Evolutionary conservation across 1,140 invertebrate genomes (phyloP).

Genomic region (Bombus confusus): DNA sequence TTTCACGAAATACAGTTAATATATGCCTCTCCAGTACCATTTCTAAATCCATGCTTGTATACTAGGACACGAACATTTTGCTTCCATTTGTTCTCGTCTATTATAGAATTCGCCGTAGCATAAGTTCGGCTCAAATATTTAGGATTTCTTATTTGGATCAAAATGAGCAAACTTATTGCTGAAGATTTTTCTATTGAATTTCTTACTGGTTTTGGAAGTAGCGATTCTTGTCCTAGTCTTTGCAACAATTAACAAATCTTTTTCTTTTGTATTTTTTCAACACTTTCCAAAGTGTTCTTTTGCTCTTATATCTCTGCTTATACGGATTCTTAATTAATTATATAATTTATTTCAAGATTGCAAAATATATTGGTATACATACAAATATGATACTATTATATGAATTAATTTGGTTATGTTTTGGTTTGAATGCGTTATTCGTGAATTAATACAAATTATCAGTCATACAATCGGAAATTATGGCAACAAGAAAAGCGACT

Average conservation of each 20-base stretch:
- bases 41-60: slow-evolving; percentile 48
- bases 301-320: not conserved
- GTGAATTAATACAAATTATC: slow-evolving; percentile 15
- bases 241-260: slow-evolving; percentile 27
- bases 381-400: slow-evolving; percentile 40
- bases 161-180: slow-evolving; percentile 60
- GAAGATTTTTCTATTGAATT: slow-evolving; percentile 10
- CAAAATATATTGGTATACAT: slow-evolving; percentile 55
- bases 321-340: slow-evolving; percentile 11
- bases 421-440: not conserved
- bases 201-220: not conserved
- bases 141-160: not conserved
- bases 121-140: not conserved
- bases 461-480: slow-evolving; percentile 24
- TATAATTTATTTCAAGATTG: slow-evolving; percentile 55
- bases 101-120: not conserved
- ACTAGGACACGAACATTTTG: slow-evolving; percentile 59
- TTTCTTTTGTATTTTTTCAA: not conserved
- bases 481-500: slow-evolving; percentile 20
- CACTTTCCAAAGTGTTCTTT: slow-evolving; percentile 1
- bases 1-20: slow-evolving; percentile 67
- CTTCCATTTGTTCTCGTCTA: slow-evolving; percentile 8
- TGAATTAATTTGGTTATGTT: slow-evolving; percentile 24
- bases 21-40: slow-evolving; percentile 58
- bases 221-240: slow-evolving; percentile 52